Percentiles rank a stretch among this genome's conserved stretches.
Conservation (phyloP, 2,797 vertebrate genomes). For the Melanotaenia boesemani region DNA sequence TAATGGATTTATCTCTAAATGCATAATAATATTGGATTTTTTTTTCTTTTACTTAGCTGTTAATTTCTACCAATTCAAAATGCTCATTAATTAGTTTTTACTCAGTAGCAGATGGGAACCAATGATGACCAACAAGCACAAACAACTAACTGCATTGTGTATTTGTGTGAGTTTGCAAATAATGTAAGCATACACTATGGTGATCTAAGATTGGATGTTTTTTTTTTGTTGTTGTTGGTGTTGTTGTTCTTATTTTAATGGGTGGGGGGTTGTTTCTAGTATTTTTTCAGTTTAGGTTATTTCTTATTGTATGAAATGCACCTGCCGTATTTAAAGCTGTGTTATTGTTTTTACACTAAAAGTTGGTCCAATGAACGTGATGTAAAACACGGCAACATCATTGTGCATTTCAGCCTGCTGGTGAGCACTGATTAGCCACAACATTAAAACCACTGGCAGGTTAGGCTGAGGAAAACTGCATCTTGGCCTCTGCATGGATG, state of each 20-base stretch:
- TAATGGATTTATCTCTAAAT: conserved; percentile 35
- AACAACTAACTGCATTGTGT: background rate
- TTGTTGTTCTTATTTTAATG: no score
- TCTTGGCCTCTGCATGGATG: no score
- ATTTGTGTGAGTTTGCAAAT: background rate
- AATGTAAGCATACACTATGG: background rate
- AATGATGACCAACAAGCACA: conserved; percentile 22
- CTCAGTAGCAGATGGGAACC: conserved; percentile 40
- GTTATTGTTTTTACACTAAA: no score
- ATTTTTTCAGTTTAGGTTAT: background rate
- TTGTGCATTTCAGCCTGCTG: no score
- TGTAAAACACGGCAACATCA: no score
- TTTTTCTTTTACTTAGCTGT: conserved; percentile 34
- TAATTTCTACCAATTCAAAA: conserved; percentile 37
- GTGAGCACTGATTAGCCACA: background rate
- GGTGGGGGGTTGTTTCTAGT: background rate
- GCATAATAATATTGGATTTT: conserved; percentile 25
- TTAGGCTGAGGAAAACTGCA: no score
- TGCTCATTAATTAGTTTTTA: conserved; percentile 36
- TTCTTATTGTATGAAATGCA: background rate
- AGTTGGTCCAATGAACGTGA: no score
- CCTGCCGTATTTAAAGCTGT: no score
- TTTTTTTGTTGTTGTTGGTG: no score
- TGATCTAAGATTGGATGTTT: background rate
- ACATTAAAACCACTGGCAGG: background rate